Evolutionary conservation across 1,140 invertebrate species (phyloP), one percentile per base, ranked within the genome.

Genomic region (Rhopalosiphum padi): DNA sequence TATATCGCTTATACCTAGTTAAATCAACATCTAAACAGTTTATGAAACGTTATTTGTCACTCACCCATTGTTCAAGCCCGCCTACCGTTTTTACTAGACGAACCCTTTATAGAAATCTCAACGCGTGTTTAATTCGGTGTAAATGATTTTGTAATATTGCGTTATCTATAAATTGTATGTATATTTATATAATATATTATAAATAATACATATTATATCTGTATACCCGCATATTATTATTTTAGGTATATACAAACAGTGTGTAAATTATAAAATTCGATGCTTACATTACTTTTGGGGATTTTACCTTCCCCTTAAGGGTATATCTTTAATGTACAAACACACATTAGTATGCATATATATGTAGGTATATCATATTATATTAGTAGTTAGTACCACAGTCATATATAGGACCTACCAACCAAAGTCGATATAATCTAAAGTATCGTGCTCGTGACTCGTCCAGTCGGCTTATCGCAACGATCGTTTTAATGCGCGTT

Each of bases 401-500:
- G 53, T 30, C 41, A 18, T 68, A 18, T 86, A 86, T 43, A 85
- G 48, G 35, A 60, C 25, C 53, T 9, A 90, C 88, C 37, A 37
- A 43, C 37, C 11, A 90, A 90, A 90, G 53, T 90, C 37, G 88
- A 90, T 90, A 60, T 90, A 30, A 90, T 90, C 53, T 90, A 90
- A 60, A 90, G 88, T 90, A 60, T 90, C 53, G 88, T 90, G 51
- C 87, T 37, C 88, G 53, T 43, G 53, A 37, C 35, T 53, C 88
- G 88, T 60, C 88, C 88, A 90, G 51, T 90, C 88, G 22, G 88
- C 88, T 90, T 90, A 90, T 90, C 53, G 53, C 51, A 41, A 60
- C 51, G 53, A 90, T 90, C 88, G 88, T 60, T 90, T 90, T 90
- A 90, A 90, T 90, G 88, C 53, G 53, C 35, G 53, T n/a, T 60